These are phyloP conservation scores for Sarcoramphus papa DNA, from an alignment of 2,797 vertebrate genomes.

Conservation along the genomic window DNA sequence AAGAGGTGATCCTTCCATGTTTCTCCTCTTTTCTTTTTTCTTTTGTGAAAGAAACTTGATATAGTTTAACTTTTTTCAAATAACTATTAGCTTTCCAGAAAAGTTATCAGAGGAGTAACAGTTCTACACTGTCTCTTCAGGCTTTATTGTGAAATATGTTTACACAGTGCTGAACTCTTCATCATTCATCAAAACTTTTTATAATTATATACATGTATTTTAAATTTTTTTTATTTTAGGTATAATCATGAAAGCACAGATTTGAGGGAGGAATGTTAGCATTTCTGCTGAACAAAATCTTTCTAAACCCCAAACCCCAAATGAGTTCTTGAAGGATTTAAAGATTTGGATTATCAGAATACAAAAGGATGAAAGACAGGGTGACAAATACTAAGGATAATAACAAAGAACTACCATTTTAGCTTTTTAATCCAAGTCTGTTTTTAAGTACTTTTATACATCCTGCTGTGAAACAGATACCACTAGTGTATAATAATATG, in stretches of 20 bases:
- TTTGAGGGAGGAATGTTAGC: background rate
- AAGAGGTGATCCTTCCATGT: background rate
- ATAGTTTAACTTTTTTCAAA: background rate
- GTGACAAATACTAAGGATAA: conserved; percentile 37
- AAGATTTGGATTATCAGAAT: conserved; percentile 61
- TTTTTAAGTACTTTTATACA: background rate
- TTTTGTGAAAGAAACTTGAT: background rate
- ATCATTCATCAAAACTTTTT: background rate
- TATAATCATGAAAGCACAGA: background rate
- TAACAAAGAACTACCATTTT: conserved; percentile 44
- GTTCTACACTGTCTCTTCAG: background rate
- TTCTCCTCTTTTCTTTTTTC: background rate
- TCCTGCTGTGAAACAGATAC: conserved; percentile 33
- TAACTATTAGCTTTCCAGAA: background rate
- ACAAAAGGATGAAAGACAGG: conserved; percentile 62
- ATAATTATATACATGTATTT: background rate
- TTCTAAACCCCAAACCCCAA: background rate
- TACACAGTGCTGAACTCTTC: background rate
- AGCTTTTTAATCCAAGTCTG: conserved; percentile 42
- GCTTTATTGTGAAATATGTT: background rate
- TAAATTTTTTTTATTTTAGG: background rate
- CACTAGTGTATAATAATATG: background rate
- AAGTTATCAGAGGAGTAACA: background rate
- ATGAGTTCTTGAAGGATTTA: conserved; percentile 51
- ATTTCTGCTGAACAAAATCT: conserved; percentile 22